Base-by-base conservation (phyloP, 2,113 vertebrate species). In the Ctenodactylus gundi region DNA sequence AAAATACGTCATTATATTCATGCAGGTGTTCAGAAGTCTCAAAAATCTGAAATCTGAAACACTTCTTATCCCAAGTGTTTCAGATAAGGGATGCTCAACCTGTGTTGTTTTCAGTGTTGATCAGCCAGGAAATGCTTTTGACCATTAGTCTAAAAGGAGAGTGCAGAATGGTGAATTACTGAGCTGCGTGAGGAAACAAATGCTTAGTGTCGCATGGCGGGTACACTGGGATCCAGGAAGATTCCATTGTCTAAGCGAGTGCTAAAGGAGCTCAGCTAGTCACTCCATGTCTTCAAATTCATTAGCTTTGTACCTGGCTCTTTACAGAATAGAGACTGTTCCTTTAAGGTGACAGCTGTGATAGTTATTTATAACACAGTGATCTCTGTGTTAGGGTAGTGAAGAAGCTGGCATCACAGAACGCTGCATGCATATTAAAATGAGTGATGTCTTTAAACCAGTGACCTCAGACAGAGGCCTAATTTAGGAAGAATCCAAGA, bases 171-270 rank as follows among this genome's bases (percentile, higher is more conserved):
- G 85, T 90, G 77, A 94, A 93, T 92, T 95, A 93, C 85, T 95
- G 75, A 96, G 39, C 18, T 84, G 72, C 58, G 57, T 53, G 23
- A 53, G 41, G 95, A n/a, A 91, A 89, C 94, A 97, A 96, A 73
- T 92, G 49, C 91, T 91, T 27, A 85, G 80, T 8, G 3, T 95
- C 39, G 39, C 0, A 6, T 68, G 90, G 27, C 70, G 15, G 2
- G 60, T 53, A 20, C 29, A 36, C 53, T 23, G 23, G 23, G 90
- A 27, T 76, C 23, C 11, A 34, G 89, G 57, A 31, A 68, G 13
- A 29, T 25, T 75, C 58, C 11, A 1, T 49, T 64, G 64, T 84
- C 53, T 21, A 5, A 8, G 44, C 29, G 72, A 60, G 41, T 10
- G 18, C 36, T 41, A 18, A 27, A 70, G 53, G 73, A 58, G 46